A percentile compares a stretch with the other conserved stretches of the same genome.
These are phyloP conservation scores for Rutpela maculata DNA, from an alignment of 2,888 invertebrate genomes.

Conservation along the genomic window DNA sequence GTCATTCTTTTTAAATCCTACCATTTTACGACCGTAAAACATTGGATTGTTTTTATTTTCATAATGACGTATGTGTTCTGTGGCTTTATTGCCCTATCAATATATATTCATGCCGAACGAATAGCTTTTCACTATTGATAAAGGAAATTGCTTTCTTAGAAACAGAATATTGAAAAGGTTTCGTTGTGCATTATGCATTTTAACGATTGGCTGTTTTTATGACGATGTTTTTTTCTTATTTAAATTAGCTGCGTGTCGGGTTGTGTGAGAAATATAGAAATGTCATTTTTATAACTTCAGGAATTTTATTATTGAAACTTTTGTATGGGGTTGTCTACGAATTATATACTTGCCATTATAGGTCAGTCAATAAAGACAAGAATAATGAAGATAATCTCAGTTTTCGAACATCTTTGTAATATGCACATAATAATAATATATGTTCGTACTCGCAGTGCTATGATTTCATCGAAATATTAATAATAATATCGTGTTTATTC, in stretches of 20 bases:
- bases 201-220: constrained; percentile 32
- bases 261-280: not conserved
- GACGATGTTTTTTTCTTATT: constrained; percentile 34
- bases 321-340: not conserved
- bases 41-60: constrained; percentile 48
- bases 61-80: constrained; percentile 50
- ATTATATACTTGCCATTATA: too few relatives aligned
- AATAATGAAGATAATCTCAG: too few relatives aligned
- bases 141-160: constrained; percentile 51
- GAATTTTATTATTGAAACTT: not conserved
- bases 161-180: constrained; percentile 45
- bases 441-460: too few relatives aligned
- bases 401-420: too few relatives aligned
- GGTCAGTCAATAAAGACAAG: too few relatives aligned
- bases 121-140: constrained; percentile 50
- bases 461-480: too few relatives aligned
- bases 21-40: constrained; percentile 40
- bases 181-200: constrained; percentile 40
- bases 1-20: not conserved
- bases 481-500: too few relatives aligned
- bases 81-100: constrained; percentile 50
- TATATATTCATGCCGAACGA: constrained; percentile 49
- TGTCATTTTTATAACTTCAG: constrained; percentile 2
- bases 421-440: too few relatives aligned
- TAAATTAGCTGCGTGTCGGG: constrained; percentile 32